Evolutionary conservation across 2,797 vertebrate species (phyloP), one percentile per base, ranked within the genome.

Genomic region (Melanotaenia parkinsoni): DNA sequence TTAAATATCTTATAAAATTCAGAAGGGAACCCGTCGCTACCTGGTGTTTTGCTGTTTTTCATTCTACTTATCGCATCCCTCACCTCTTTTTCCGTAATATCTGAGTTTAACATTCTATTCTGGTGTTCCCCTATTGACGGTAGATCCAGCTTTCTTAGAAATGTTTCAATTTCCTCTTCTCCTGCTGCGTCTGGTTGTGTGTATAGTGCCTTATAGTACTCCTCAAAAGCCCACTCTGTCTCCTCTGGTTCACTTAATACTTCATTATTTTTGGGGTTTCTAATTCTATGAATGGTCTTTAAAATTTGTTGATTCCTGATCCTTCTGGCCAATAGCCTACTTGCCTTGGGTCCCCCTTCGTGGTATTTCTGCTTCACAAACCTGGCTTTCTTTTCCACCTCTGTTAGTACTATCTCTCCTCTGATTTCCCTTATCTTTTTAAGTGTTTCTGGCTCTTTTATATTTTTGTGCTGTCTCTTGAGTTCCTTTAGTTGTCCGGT

Each of bases 261-360:
- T 72, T 7, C 12, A 47, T 63, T 63, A 9, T 51, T 33, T 1
- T 10, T 14, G 10, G n/a, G 8, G 9, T 58, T 51, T 16, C 59
- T 58, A 33, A 66, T 28, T 66, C 47, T 68, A 68, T 58, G 11
- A 58, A 68, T 33, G 6, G 32, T 68, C 14, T 5, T 33, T 45
- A 45, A 18, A 24, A 35, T 16, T 58, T 58, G 66, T 14, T 68
- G 66, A 33, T 38, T 56, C 51, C 18, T 66, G 3, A 66, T 56
- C 6, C 22, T 7, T 40, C 22, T 28, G 11, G 50, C 63, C 12
- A 66, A 14, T 7, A 2, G 1, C 56, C 40, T 66, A 5, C 14
- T 66, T 16, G 35, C 51, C 40, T 20, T 66, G 4, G 63, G 13
- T 38, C 51, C 63, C 20, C 63, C 63, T 5, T 66, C 35, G 30